Percentiles rank a stretch among this genome's conserved stretches.
Evolutionary conservation across 2,113 vertebrate genomes (phyloP).

Genomic region (Neotoma lepida): DNA sequence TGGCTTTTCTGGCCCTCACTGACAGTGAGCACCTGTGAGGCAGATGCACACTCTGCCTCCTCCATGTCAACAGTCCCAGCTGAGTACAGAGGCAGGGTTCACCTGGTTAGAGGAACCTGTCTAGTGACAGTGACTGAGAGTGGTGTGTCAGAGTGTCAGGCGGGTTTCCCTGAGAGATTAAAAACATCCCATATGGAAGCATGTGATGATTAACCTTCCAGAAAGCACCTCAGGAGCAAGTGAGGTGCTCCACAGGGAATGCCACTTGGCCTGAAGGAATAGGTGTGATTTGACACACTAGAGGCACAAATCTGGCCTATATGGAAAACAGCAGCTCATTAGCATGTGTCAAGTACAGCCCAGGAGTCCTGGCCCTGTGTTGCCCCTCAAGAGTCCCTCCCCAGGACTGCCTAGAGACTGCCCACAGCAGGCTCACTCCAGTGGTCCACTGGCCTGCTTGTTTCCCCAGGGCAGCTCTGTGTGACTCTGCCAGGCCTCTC

Average conservation of each 20-base stretch:
- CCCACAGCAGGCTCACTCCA: rapidly evolving
- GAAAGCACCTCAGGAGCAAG: background rate
- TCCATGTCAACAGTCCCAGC: background rate
- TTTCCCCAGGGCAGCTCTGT: background rate
- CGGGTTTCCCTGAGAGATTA: background rate
- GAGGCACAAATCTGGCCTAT: background rate
- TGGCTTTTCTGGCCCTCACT: background rate
- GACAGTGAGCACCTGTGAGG: background rate
- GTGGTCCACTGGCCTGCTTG: no score
- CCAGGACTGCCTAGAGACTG: background rate
- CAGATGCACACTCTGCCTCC: background rate
- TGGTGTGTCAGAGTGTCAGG: background rate
- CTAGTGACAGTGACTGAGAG: background rate
- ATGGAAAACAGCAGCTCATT: background rate
- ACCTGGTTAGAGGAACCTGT: background rate
- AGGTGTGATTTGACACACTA: background rate
- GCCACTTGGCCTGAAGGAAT: background rate
- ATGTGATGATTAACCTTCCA: background rate
- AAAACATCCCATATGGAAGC: background rate
- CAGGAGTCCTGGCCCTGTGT: background rate
- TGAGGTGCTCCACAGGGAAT: background rate
- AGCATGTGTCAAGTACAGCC: background rate
- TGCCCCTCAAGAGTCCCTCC: background rate
- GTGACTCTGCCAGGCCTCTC: background rate
- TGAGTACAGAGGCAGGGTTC: background rate